phyloP scores from a whole-genome alignment of 2,888 invertebrate species.

The Apodemia duryi region DNA sequence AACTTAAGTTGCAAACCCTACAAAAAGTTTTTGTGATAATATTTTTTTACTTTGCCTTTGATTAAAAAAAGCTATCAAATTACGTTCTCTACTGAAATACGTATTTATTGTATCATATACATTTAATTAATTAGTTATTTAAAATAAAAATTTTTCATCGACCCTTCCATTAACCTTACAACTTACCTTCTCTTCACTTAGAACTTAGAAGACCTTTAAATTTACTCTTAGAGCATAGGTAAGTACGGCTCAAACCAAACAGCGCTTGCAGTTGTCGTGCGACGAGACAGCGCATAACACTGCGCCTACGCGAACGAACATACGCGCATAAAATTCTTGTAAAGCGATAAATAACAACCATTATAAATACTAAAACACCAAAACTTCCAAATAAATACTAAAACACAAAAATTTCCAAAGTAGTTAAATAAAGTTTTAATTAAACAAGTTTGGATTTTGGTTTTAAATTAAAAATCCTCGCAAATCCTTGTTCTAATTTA shows the following conservation, averaged over 20 bases:
- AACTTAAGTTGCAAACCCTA: too few relatives aligned
- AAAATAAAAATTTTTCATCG: neutral
- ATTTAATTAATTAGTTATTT: too few relatives aligned
- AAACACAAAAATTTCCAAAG: neutral
- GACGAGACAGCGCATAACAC: slow-evolving; percentile 46
- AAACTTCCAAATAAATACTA: neutral
- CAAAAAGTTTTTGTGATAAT: too few relatives aligned
- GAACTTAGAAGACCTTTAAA: neutral
- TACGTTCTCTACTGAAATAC: too few relatives aligned
- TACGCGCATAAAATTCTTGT: slow-evolving; percentile 27
- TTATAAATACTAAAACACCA: neutral
- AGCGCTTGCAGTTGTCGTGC: slow-evolving; percentile 50
- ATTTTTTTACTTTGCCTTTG: too few relatives aligned
- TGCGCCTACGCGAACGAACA: slow-evolving; percentile 38
- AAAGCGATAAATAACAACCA: neutral
- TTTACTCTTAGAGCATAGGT: neutral
- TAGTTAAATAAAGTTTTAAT: neutral
- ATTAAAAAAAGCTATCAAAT: too few relatives aligned
- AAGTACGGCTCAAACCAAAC: neutral
- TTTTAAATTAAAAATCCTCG: neutral
- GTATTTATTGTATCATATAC: too few relatives aligned
- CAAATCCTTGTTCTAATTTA: slow-evolving; percentile 1
- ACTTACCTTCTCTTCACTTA: neutral
- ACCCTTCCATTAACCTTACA: neutral
- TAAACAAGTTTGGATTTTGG: neutral